Evolutionary conservation across 2,888 invertebrate species (phyloP).

Genomic region (Serripes groenlandicus): DNA sequence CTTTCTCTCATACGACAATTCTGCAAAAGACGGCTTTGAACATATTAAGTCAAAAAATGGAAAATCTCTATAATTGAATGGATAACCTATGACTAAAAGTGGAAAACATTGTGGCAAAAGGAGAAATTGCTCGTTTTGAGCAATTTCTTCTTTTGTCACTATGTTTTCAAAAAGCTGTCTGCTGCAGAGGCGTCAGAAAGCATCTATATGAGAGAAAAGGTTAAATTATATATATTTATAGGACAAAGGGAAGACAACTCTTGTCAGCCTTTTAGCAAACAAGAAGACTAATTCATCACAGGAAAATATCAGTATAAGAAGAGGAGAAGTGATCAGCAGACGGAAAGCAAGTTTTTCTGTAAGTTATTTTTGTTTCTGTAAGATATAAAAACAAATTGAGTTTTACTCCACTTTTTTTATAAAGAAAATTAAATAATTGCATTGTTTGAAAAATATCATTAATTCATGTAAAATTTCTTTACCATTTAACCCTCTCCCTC

Average conservation of each 20-base stretch:
- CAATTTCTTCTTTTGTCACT: background rate
- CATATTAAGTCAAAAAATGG: no score
- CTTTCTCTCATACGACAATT: no score
- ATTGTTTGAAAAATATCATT: background rate
- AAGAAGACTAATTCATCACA: conserved; percentile 38
- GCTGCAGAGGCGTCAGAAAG: no score
- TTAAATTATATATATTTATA: conserved; percentile 11
- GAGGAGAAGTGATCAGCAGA: conserved; percentile 42
- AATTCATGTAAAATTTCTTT: no score
- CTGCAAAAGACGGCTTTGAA: no score
- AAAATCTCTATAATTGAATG: no score
- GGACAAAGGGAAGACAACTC: conserved; percentile 79
- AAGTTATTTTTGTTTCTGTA: no score
- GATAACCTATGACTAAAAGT: no score
- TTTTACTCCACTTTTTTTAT: background rate
- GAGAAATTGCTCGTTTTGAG: background rate
- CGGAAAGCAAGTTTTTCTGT: conserved; percentile 51
- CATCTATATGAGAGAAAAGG: background rate
- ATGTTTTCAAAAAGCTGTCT: no score
- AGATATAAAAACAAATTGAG: background rate
- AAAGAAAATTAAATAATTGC: background rate
- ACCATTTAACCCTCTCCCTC: no score
- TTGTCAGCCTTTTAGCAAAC: conserved; percentile 66
- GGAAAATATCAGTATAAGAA: conserved; percentile 44
- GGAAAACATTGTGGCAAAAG: background rate